Percentiles rank a stretch among this genome's conserved stretches.
Conservation (phyloP, 1,140 invertebrate species). For the Plodia interpunctella region DNA sequence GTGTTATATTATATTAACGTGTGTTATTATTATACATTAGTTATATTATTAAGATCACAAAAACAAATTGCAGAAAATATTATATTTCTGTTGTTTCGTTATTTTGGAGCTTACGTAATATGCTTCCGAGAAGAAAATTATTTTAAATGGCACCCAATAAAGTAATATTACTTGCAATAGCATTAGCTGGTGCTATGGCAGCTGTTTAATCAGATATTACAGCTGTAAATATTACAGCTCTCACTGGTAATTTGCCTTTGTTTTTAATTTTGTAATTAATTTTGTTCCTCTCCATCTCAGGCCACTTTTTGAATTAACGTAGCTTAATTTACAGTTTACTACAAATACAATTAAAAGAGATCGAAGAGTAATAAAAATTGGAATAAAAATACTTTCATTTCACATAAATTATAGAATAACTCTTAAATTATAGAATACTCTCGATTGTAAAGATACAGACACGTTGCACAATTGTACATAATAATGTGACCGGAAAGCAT, state of each 20-base stretch:
- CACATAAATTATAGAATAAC: neutral
- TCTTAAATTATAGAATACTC: too few relatives aligned
- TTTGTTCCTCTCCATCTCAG: too few relatives aligned
- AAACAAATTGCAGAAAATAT: too few relatives aligned
- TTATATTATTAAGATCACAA: too few relatives aligned
- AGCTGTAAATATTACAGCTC: neutral
- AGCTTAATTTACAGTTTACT: too few relatives aligned
- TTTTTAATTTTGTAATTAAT: neutral
- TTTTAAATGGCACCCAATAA: slow-evolving; percentile 1
- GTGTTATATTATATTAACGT: too few relatives aligned
- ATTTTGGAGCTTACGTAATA: neutral
- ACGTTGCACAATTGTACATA: neutral
- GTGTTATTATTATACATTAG: too few relatives aligned
- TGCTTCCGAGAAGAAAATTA: neutral
- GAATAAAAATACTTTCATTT: neutral
- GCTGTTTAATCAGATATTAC: neutral
- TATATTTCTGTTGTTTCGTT: neutral
- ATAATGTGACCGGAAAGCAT: neutral
- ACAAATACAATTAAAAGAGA: too few relatives aligned
- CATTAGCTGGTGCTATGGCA: neutral
- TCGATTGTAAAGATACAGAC: neutral
- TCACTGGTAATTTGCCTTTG: neutral
- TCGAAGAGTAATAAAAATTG: too few relatives aligned
- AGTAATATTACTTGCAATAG: neutral
- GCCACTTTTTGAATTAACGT: too few relatives aligned